Percentiles rank a stretch among this genome's conserved stretches.
phyloP scores from a whole-genome alignment of 2,888 invertebrate genomes.

The Isotomurus palustris region DNA sequence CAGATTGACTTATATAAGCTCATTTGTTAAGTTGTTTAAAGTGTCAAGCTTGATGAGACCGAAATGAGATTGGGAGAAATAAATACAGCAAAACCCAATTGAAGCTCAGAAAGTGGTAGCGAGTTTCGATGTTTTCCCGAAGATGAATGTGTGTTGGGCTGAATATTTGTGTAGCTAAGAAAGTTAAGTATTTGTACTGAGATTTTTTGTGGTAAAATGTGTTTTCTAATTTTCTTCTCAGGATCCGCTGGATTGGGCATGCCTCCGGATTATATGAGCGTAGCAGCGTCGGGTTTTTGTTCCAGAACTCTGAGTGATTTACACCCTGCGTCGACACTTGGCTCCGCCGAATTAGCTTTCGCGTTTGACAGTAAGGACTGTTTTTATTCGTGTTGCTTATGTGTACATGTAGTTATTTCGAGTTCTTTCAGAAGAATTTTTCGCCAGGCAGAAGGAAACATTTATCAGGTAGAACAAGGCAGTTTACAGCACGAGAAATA shows the following conservation, averaged over 20 bases:
- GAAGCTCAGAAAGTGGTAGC: background rate
- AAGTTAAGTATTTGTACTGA: background rate
- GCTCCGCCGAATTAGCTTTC: constrained; percentile 77
- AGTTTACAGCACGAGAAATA: no score
- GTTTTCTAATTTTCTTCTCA: constrained; percentile 24
- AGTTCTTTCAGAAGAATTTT: no score
- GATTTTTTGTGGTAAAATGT: background rate
- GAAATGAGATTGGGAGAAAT: no score
- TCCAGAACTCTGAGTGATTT: constrained; percentile 54
- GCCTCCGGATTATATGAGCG: constrained; percentile 58
- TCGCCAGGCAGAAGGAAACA: no score
- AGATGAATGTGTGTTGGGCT: background rate
- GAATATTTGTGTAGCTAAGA: background rate
- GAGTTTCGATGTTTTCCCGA: background rate
- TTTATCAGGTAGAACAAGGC: no score
- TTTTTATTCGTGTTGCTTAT: constrained; percentile 1
- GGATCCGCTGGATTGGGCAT: constrained; percentile 54
- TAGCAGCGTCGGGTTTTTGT: constrained; percentile 50
- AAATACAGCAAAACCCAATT: no score
- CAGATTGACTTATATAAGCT: constrained; percentile 31
- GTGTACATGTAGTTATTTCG: no score
- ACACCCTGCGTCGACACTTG: constrained; percentile 61
- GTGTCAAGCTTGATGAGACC: constrained; percentile 16
- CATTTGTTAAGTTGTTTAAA: constrained; percentile 36
- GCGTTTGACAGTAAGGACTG: constrained; percentile 74